Evolutionary conservation across 2,888 invertebrate species (phyloP).

Genomic region (Altica lythri): DNA sequence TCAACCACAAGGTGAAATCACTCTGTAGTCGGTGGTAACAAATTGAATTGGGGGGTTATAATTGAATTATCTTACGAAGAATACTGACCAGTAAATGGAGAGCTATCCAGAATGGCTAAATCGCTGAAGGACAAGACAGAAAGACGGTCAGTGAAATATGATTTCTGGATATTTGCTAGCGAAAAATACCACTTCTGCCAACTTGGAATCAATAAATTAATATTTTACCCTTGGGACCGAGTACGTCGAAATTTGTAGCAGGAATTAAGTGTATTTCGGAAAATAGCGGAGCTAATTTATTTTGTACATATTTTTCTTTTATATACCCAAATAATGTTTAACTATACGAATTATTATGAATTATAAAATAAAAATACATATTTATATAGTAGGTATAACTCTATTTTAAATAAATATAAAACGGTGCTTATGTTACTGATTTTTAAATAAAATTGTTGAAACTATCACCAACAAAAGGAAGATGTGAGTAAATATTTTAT

Average conservation of each 20-base stretch:
- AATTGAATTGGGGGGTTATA: constrained; percentile 39
- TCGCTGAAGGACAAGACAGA: constrained; percentile 15
- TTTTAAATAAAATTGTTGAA: too few relatives aligned
- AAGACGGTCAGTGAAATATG: constrained; percentile 22
- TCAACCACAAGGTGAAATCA: constrained; percentile 16
- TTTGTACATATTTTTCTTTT: too few relatives aligned
- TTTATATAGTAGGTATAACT: too few relatives aligned
- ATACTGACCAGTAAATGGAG: constrained; percentile 47
- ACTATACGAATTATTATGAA: too few relatives aligned
- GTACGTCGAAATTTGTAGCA: constrained; percentile 11
- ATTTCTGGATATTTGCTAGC: constrained; percentile 44
- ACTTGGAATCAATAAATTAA: constrained; percentile 30
- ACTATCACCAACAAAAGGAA: too few relatives aligned
- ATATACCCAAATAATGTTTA: too few relatives aligned
- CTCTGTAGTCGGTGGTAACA: constrained; percentile 17
- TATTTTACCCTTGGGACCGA: constrained; percentile 21
- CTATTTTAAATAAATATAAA: too few relatives aligned
- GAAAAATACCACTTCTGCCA: constrained; percentile 43
- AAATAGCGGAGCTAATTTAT: too few relatives aligned
- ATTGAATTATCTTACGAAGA: constrained; percentile 56
- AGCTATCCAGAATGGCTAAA: constrained; percentile 26
- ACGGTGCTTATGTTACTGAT: too few relatives aligned
- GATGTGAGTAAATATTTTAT: too few relatives aligned
- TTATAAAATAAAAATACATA: too few relatives aligned
- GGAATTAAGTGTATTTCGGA: constrained; percentile 16